Evolutionary conservation across 2,113 vertebrate species (phyloP).

Genomic region (Anhinga anhinga): DNA sequence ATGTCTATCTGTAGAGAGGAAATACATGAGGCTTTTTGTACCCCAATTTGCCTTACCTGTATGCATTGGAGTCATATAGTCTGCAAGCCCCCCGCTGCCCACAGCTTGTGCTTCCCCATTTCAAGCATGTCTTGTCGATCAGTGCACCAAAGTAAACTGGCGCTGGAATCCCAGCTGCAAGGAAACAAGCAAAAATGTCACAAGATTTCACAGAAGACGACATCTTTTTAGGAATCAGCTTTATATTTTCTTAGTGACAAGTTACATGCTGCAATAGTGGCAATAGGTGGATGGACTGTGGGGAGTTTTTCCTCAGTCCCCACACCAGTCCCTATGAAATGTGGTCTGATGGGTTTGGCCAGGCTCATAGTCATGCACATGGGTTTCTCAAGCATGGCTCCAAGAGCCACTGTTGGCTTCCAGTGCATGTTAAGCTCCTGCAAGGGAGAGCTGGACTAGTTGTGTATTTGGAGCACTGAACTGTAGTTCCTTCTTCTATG

Average conservation of each 20-base stretch:
- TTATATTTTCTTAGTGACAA: background rate
- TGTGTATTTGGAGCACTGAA: background rate
- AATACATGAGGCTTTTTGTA: background rate
- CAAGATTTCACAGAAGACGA: background rate
- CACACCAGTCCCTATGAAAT: background rate
- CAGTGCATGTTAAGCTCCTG: background rate
- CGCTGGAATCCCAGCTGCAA: constrained; percentile 81
- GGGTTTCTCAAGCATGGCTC: background rate
- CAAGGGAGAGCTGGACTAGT: background rate
- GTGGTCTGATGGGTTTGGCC: background rate
- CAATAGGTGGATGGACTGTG: background rate
- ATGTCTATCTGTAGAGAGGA: background rate
- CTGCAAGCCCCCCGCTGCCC: constrained; percentile 83
- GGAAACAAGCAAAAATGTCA: background rate
- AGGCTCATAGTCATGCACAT: background rate
- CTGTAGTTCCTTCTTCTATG: background rate
- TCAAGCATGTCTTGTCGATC: constrained; percentile 87
- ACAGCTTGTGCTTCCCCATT: constrained; percentile 83
- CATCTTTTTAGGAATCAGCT: background rate
- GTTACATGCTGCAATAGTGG: background rate
- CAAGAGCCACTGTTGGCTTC: background rate
- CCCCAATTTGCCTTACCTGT: constrained; percentile 76
- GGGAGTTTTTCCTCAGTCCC: background rate
- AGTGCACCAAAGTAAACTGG: constrained; percentile 87
- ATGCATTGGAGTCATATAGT: constrained; percentile 79